These are phyloP conservation scores for Teleopsis dalmanni DNA, from an alignment of 1,140 invertebrate species.

Conservation along the genomic window DNA sequence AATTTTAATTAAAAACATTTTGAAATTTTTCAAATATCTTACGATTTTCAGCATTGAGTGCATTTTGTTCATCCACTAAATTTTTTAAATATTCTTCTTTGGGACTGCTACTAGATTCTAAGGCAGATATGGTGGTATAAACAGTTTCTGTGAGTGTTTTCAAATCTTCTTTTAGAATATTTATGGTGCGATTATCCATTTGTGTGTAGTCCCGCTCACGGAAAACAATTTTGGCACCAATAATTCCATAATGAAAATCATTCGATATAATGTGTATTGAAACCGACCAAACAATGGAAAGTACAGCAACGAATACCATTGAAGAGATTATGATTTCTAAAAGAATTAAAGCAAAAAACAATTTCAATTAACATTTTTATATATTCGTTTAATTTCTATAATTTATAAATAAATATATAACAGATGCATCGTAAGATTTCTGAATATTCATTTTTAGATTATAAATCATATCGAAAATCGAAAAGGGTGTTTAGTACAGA, in stretches of 20 bases:
- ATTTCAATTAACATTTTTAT: too few species aligned
- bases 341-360: too few species aligned
- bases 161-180: constrained; percentile 24
- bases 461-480: too few species aligned
- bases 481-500: too few species aligned
- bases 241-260: constrained; percentile 33
- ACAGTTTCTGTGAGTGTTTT: too few species aligned
- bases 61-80: constrained; percentile 7
- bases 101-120: not conserved
- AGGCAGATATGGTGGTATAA: not conserved
- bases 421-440: too few species aligned
- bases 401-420: too few species aligned
- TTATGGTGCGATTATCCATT: constrained; percentile 25
- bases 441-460: too few species aligned
- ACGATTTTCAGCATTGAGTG: not conserved
- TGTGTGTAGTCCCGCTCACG: constrained; percentile 23
- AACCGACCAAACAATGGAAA: constrained; percentile 34
- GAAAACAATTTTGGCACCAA: constrained; percentile 37
- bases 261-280: constrained; percentile 31
- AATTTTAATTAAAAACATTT: not conserved
- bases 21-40: not conserved
- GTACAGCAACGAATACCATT: constrained; percentile 31
- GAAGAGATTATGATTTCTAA: constrained; percentile 35
- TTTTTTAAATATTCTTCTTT: constrained; percentile 18
- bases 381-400: too few species aligned